These are phyloP conservation scores for Tetropium fuscum DNA, from an alignment of 2,888 invertebrate genomes.

Conservation along the genomic window DNA sequence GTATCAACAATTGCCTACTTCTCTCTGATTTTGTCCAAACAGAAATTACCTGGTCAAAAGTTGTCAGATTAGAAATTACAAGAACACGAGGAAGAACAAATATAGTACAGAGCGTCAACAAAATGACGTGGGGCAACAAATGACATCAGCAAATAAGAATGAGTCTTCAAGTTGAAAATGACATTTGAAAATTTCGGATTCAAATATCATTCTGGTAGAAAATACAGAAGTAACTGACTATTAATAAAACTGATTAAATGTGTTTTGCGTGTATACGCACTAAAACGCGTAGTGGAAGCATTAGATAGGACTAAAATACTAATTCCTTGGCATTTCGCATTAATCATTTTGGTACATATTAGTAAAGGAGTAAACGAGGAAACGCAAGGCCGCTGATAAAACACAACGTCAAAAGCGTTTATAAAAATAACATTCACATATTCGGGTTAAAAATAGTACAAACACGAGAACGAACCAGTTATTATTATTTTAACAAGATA, in stretches of 20 bases:
- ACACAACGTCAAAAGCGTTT: conserved; percentile 54
- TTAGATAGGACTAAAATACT: not conserved
- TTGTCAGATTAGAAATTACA: no score
- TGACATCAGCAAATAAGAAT: no score
- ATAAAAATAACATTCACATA: conserved; percentile 61
- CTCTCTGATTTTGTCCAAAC: no score
- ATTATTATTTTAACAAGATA: conserved; percentile 41
- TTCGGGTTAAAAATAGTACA: conserved; percentile 56
- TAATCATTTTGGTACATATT: conserved; percentile 6
- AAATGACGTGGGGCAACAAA: no score
- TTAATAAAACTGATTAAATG: not conserved
- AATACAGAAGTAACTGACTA: no score
- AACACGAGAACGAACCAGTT: conserved; percentile 39
- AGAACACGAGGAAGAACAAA: no score
- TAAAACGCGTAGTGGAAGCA: not conserved
- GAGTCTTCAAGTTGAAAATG: no score
- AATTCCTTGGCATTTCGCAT: not conserved
- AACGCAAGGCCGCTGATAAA: conserved; percentile 51
- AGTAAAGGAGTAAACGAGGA: conserved; percentile 2
- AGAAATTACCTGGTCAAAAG: no score
- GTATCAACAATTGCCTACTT: no score
- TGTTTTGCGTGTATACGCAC: not conserved
- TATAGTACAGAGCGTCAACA: no score
- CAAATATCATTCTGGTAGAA: no score
- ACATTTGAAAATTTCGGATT: no score